phyloP scores from a whole-genome alignment of 2,888 invertebrate genomes.

The Helleia helle region DNA sequence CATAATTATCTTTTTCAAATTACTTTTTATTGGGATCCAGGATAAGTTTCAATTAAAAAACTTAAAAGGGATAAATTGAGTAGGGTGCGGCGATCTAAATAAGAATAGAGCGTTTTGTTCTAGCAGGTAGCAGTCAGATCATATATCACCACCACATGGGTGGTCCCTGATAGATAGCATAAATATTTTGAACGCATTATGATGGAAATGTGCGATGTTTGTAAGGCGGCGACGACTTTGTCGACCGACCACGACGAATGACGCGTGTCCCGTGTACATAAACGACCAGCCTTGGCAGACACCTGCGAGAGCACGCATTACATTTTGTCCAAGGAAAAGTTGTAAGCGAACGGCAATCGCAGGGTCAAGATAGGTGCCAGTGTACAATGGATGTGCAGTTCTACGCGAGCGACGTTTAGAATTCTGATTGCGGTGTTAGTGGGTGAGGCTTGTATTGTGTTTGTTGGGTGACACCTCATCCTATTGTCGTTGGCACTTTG shows the following conservation, averaged over 20 bases:
- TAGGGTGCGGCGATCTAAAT: conserved; percentile 36
- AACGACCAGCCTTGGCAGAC: conserved; percentile 26
- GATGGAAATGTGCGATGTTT: conserved; percentile 58
- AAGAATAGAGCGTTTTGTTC: conserved; percentile 51
- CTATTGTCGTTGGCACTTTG: conserved; percentile 22
- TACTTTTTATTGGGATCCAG: background rate
- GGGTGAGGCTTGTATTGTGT: conserved; percentile 35
- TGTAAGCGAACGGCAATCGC: background rate
- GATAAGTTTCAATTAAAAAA: conserved; percentile 15
- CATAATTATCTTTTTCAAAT: conserved; percentile 9
- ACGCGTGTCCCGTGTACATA: conserved; percentile 29
- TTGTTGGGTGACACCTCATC: conserved; percentile 28
- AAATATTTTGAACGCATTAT: conserved; percentile 66
- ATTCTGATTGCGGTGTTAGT: conserved; percentile 43
- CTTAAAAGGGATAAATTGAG: conserved; percentile 20
- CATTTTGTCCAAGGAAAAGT: conserved; percentile 5
- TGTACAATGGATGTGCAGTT: conserved; percentile 28
- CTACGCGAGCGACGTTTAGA: conserved; percentile 41
- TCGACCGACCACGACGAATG: conserved; percentile 54
- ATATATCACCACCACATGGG: conserved; percentile 53
- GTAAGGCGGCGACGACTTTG: conserved; percentile 47
- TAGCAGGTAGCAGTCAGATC: conserved; percentile 59
- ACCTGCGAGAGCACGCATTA: conserved; percentile 14
- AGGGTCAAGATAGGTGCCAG: conserved; percentile 25
- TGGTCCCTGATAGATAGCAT: conserved; percentile 63